Percentiles rank a stretch among this genome's conserved stretches.
Evolutionary conservation across 2,113 vertebrate species (phyloP).

Genomic region (Riparia riparia): DNA sequence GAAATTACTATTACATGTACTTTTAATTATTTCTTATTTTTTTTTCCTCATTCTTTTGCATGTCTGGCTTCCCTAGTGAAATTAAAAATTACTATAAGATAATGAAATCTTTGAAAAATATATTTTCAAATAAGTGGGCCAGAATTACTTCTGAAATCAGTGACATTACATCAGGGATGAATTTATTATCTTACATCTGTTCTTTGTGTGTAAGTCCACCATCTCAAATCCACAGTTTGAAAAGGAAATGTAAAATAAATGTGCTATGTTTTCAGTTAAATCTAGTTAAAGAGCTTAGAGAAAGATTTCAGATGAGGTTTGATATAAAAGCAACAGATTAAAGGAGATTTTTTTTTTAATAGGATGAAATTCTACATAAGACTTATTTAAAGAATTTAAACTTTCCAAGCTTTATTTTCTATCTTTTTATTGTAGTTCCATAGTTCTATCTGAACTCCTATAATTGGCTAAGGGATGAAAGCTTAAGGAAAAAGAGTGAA

Average conservation of each 20-base stretch:
- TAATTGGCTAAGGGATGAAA: background rate
- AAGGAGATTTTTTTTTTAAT: background rate
- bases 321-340: background rate
- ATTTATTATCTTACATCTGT: background rate
- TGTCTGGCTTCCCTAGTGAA: background rate
- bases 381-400: background rate
- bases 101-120: slow-evolving; percentile 22
- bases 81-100: background rate
- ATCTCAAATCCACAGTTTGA: background rate
- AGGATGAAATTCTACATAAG: background rate
- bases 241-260: background rate
- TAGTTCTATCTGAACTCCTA: background rate
- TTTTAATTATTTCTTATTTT: background rate
- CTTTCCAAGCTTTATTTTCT: background rate
- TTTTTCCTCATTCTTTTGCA: background rate
- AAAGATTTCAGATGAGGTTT: background rate
- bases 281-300: background rate
- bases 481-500: background rate
- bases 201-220: background rate
- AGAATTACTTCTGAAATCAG: slow-evolving; percentile 5
- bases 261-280: background rate
- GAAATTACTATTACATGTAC: background rate
- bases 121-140: slow-evolving; percentile 3
- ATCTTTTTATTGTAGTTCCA: background rate
- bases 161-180: background rate